Base-by-base conservation (phyloP, 2,113 vertebrate species). In the Merops nubicus region DNA sequence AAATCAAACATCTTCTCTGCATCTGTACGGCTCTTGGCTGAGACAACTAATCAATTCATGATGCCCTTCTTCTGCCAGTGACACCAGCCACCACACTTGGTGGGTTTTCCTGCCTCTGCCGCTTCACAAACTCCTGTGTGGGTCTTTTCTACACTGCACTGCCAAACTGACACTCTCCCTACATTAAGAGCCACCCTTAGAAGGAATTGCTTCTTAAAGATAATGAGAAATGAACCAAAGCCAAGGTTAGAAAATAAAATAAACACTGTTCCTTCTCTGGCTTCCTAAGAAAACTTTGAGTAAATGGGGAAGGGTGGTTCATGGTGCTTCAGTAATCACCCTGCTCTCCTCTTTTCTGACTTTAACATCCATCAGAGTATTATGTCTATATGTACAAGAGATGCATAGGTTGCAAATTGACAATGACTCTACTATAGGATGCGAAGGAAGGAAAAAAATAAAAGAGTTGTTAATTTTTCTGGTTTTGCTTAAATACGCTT, bases 91-190 rank as follows among this genome's bases (percentile, higher is more conserved):
- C 74, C 28, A 31, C 7, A 2, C 64, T 15, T 1, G 0, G 6
- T 34, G 65, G 29, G 13, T 48, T 74, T 87, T 69, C 43, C 56
- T 53, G 28, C 56, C 57, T 68, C 74, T 83, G 64, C 34, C 7
- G 12, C 74, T 63, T 60, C 54, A 34, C 4, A 15, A 15, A 50
- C 15, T 29, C 23, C 38, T 13, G 3, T 7, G 14, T 0, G 0
- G 8, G n/a, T 33, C 57, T 56, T 53, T 60, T 50, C 36, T 20
- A 6, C 3, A 6, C 31, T 9, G 29, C n/a, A 29, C 3, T 53
- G 70, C 34, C 65, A 60, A 54, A 26, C 2, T 40, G 20, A 16
- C n/a, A 12, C 22, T 62, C 29, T 47, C 53, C 25, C 51, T 29
- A 7, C 40, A 8, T 23, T n/a, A 54, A 87, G 5, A 48, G 29